Evolutionary conservation across 2,888 invertebrate species (phyloP), one percentile per base, ranked within the genome.

Genomic region (Crepidodera aurea): DNA sequence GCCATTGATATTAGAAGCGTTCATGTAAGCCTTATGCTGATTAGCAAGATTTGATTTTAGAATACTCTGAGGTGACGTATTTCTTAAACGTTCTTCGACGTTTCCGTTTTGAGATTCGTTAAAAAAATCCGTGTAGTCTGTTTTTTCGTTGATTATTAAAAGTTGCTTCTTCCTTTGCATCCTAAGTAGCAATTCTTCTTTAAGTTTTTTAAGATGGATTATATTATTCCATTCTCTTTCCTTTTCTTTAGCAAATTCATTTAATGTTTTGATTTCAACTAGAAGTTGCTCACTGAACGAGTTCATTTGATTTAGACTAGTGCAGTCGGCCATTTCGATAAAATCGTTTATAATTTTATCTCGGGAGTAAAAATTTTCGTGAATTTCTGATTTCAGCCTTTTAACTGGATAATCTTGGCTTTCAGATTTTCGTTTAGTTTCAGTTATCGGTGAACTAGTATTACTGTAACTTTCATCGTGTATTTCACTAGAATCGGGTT

Each of bases 211-310:
- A 69, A 93, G 82, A 73, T 92, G 90, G 10, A 94, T 79, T 55
- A 94, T 88, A 62, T 91, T 90, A 77, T 94, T 93, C 91, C 93
- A 92, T 79, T 94, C 94, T 71, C 88, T 86, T 81, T 94, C 94
- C 78, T 94, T 94, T 74, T 90, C 88, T 72, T 87, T 86, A 0
- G 93, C 89, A 51, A 93, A 82, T 71, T 90, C 90, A 66, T 90
- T 85, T 62, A 94, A 80, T 0, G 89, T 88, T 73, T 90, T 85
- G 63, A 92, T 87, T 76, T 90, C 90, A 0, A 84, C 81, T 1
- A 87, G 81, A 4, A 90, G 82, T 71, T 88, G 88, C 72, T 88
- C 87, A 1, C 88, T 87, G 67, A 88, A 87, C 69, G 84, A 83
- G 63, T 87, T 85, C 71, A 87, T 84, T 67, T 87, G 86, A 32